Evolutionary conservation across 2,113 vertebrate species (phyloP), one percentile per base, ranked within the genome.

Genomic region (Dolichotis patagonum): DNA sequence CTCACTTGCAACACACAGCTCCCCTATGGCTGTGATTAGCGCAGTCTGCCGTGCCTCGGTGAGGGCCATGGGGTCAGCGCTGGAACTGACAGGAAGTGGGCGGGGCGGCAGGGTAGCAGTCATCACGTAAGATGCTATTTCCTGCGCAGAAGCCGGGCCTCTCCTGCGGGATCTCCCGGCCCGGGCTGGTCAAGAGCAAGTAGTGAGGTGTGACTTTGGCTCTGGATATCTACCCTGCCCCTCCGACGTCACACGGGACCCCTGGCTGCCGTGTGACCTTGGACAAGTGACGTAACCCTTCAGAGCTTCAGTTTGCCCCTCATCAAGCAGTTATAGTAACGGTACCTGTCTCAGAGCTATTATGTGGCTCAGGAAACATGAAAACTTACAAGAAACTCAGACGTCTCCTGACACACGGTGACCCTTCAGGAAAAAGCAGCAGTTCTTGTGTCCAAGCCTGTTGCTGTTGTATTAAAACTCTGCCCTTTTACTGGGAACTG

Each of bases 401-500:
- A 6, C 3, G 11, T 80, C 58, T 26, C 28, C 22, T 10, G 16
- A 46, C 6, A 2, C 1, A 0, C 22, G 49, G 20, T 14, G 26
- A 32, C 28, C 49, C 35, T 22, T 46, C 54, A 84, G n/a, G n/a
- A 69, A 46, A 60, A 22, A 10, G 24, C 3, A 12, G 46, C 26
- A 22, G 19, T 49, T 43, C 30, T 43, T 24, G 14, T 24, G 5
- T 63, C 20, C 38, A 56, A 38, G 26, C 35, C 38, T 63, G 3
- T 32, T 26, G 87, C 71, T 13, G 4, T 49, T 58, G 35, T 73
- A 9, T 12, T 80, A 1, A 38, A 54, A 62, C 9, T 80, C 43
- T 88, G 41, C 38, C 22, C 73, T 71, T 65, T 80, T 67, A 22
- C 49, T 63, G 63, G 41, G 71, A 73, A 75, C 54, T 32, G 17